Evolutionary conservation across 2,797 vertebrate genomes (phyloP).

Genomic region (Hapalemur alaotrensis): DNA sequence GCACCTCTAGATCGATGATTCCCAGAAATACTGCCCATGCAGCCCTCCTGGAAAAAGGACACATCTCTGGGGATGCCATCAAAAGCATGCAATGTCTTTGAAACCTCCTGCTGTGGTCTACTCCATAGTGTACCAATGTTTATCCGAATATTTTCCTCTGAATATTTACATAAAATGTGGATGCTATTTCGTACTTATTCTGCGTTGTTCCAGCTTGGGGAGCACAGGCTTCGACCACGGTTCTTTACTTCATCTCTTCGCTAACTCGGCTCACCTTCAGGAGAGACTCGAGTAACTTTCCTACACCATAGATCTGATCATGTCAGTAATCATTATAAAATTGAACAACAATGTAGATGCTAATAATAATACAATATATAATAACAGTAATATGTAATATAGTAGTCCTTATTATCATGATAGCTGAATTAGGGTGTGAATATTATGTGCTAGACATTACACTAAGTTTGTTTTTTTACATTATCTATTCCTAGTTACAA

Average conservation of each 20-base stretch:
- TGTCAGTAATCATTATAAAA: neutral
- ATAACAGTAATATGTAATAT: neutral
- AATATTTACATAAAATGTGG: neutral
- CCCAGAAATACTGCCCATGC: neutral
- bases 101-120: neutral
- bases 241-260: neutral
- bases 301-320: neutral
- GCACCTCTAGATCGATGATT: neutral
- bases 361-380: neutral
- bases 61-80: neutral
- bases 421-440: neutral
- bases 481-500: neutral
- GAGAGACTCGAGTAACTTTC: neutral
- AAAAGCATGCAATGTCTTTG: neutral
- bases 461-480: neutral
- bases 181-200: neutral
- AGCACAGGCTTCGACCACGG: neutral
- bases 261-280: neutral
- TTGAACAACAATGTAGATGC: neutral
- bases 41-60: neutral
- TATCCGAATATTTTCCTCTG: neutral
- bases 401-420: neutral
- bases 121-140: neutral
- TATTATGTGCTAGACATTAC: neutral
- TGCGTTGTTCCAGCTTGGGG: no score